Percentiles rank a stretch among this genome's conserved stretches.
These are phyloP conservation scores for Lysandra bellargus DNA, from an alignment of 2,888 invertebrate species.

Conservation along the genomic window DNA sequence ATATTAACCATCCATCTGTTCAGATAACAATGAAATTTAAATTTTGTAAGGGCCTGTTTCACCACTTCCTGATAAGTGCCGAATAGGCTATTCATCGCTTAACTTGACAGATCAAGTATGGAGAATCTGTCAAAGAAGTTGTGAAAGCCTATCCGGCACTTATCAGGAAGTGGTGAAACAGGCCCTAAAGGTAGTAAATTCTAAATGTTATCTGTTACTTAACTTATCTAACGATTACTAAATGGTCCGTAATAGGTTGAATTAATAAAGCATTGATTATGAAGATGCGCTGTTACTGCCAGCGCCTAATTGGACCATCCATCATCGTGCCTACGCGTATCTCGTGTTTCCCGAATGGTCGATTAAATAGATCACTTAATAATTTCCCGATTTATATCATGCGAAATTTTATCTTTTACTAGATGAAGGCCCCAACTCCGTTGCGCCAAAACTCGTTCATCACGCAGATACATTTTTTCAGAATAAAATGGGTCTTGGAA, in stretches of 20 bases:
- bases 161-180: no score
- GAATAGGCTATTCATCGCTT: no score
- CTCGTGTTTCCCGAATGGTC: not conserved
- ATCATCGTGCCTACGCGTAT: conserved; percentile 7
- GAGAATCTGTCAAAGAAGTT: no score
- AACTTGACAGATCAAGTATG: no score
- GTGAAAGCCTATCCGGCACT: no score
- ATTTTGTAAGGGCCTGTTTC: no score
- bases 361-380: conserved; percentile 10
- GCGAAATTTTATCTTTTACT: not conserved
- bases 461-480: no score
- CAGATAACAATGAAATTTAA: no score
- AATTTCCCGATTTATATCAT: not conserved
- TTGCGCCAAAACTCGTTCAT: no score
- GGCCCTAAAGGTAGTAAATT: not conserved
- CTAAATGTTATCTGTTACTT: not conserved
- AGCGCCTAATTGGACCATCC: conserved; percentile 7
- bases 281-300: conserved; percentile 14
- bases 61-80: no score
- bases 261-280: conserved; percentile 20
- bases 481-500: no score
- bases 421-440: not conserved
- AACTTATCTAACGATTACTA: not conserved
- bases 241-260: conserved; percentile 7
- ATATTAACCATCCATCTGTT: no score